Evolutionary conservation across 2,113 vertebrate genomes (phyloP), one percentile per base, ranked within the genome.

Genomic region (Numenius arquata): DNA sequence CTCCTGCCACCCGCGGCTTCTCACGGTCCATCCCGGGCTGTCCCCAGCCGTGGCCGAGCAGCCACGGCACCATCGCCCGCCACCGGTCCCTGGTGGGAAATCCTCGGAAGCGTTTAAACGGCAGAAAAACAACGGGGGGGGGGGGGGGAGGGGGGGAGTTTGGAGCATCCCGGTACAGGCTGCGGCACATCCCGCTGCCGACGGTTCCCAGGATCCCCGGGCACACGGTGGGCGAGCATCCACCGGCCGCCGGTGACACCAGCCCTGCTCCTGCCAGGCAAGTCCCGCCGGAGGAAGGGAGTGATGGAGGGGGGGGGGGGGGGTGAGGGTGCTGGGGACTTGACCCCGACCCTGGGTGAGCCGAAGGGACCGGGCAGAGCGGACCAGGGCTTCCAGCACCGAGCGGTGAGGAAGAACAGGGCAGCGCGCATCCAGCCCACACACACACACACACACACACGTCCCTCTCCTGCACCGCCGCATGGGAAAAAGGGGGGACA

Each of bases 211-310:
- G 92, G 40, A 77, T 53, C 63, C 70, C 76, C 32, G 2, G 8
- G 36, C 6, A 3, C 2, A 1, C 4, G 6, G 45, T 5, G 58
- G 65, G 50, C 3, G 16, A 93, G 40, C 86, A 50, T 38, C 5
- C 2, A 43, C 45, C 25, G 1, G 22, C 47, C 2, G 11, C 88
- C 15, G 3, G 43, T 15, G 89, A 15, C 45, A 1, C 58, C 70
- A 22, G 53, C 75, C 67, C 88, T 10, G 85, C 90, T 72, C 55
- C 81, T 63, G 21, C 88, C 95, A 96, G 92, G 95, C 94, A 97
- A 93, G 94, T 95, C 61, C 6, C 12, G 0, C 65, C 3, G 4
- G 41, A 89, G 65, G 41, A 50, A 38, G 68, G 38, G 41, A 85
- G 32, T 3, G 73, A 41, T 17, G 85, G 77, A 88, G 76, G 70